Percentiles rank a stretch among this genome's conserved stretches.
Conservation (phyloP, 2,113 vertebrate species). For the human (Homo sapiens) region DNA sequence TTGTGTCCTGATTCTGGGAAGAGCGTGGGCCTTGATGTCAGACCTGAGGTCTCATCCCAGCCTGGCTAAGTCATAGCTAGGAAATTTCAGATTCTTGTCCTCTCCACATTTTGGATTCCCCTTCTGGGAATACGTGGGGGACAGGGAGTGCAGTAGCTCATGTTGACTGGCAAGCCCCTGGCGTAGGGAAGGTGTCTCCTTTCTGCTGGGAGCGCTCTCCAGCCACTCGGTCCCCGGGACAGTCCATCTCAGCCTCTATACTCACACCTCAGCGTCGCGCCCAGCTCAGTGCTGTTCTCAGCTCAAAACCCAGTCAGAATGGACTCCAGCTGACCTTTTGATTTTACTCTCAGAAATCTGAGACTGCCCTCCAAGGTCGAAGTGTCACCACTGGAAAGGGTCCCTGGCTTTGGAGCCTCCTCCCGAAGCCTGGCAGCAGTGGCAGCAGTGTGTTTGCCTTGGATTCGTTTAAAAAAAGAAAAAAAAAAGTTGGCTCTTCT, state of each 20-base stretch:
- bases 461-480: not conserved
- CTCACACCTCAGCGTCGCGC: not conserved
- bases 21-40: rapidly evolving
- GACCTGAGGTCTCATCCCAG: not conserved
- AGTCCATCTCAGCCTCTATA: not conserved
- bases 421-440: rapidly evolving
- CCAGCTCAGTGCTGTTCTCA: not conserved
- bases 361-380: not conserved
- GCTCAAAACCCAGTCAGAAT: not conserved
- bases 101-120: no score
- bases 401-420: not conserved
- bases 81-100: not conserved
- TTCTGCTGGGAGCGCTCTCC: not conserved
- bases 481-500: not conserved
- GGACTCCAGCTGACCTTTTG: not conserved
- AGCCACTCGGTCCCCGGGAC: rapidly evolving
- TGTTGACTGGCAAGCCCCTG: not conserved
- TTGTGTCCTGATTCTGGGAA: rapidly evolving
- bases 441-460: not conserved
- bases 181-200: not conserved
- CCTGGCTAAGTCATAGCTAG: rapidly evolving
- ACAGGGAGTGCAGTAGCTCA: not conserved
- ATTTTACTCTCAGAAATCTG: not conserved
- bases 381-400: not conserved
- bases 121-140: not conserved